Evolutionary conservation across 35 echinoderm and acorn worm genomes (phyloP).

Genomic region (Apostichopus californicus): DNA sequence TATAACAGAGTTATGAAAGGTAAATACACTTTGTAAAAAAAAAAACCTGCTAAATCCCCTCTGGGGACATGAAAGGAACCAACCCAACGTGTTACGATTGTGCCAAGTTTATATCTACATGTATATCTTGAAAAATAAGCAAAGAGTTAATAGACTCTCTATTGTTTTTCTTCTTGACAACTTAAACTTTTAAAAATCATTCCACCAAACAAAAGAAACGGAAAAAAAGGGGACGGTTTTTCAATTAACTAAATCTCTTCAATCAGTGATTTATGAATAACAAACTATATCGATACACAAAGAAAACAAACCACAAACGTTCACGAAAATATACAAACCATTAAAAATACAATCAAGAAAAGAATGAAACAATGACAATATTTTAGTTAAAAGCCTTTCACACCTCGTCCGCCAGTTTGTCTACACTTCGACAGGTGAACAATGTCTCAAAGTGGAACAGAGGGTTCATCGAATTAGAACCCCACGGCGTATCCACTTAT

Average conservation of each 20-base stretch:
- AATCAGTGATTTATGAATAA: too few relatives aligned
- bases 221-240: too few relatives aligned
- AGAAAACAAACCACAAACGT: not conserved
- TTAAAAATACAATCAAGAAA: not conserved
- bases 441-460: not conserved
- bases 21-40: too few relatives aligned
- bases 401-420: not conserved
- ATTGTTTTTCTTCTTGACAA: not conserved
- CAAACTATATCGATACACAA: too few relatives aligned
- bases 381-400: not conserved
- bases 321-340: not conserved
- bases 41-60: not conserved
- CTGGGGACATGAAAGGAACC: not conserved
- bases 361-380: not conserved
- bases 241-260: too few relatives aligned
- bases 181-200: too few relatives aligned
- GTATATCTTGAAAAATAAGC: not conserved
- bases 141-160: not conserved
- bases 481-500: not conserved
- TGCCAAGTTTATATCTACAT: not conserved
- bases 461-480: not conserved
- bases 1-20: too few relatives aligned
- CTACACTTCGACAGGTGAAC: not conserved
- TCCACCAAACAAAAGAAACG: too few relatives aligned
- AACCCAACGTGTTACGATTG: not conserved